Conservation (phyloP, 1,140 invertebrate species). For the Bombus affinis region DNA sequence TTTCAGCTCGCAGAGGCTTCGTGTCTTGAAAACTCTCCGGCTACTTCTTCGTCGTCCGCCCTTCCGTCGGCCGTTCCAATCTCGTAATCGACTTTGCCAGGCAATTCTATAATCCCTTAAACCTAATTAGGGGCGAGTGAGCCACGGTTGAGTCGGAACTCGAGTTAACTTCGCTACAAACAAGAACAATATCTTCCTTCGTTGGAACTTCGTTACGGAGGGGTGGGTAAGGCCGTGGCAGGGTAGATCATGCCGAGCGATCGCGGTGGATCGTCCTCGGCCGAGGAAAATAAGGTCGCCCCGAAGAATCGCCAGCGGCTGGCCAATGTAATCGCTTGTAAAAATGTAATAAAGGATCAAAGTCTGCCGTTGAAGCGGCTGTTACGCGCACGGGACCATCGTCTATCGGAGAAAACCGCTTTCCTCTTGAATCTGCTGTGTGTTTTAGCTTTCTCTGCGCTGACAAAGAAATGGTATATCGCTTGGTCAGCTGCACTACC, state of each 20-base stretch:
- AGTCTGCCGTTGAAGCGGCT: conserved; percentile 70
- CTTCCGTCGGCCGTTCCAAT: conserved; percentile 47
- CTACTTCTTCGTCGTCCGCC: conserved; percentile 31
- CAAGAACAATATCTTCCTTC: conserved; percentile 78
- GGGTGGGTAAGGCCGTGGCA: conserved; percentile 18
- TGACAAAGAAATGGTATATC: not conserved
- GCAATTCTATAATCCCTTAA: conserved; percentile 81
- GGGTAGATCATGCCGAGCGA: conserved; percentile 12
- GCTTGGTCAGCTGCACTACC: not conserved
- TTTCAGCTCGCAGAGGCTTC: conserved; percentile 14
- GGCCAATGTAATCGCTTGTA: conserved; percentile 78
- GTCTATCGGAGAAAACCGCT: not conserved
- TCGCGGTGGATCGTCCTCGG: conserved; percentile 50
- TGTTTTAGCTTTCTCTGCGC: too few species aligned
- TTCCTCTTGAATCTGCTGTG: not conserved
- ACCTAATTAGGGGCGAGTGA: conserved; percentile 77
- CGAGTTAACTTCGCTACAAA: conserved; percentile 77
- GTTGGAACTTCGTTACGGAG: conserved; percentile 73
- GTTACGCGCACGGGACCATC: conserved; percentile 48
- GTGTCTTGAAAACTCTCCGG: conserved; percentile 48
- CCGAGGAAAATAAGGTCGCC: conserved; percentile 63
- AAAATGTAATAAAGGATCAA: conserved; percentile 81
- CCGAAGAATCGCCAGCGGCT: conserved; percentile 74
- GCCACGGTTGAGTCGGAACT: conserved; percentile 65
- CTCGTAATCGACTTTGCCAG: conserved; percentile 79